Evolutionary conservation across 2,797 vertebrate species (phyloP), one percentile per base, ranked within the genome.

Genomic region (Sebastes hubbsi): DNA sequence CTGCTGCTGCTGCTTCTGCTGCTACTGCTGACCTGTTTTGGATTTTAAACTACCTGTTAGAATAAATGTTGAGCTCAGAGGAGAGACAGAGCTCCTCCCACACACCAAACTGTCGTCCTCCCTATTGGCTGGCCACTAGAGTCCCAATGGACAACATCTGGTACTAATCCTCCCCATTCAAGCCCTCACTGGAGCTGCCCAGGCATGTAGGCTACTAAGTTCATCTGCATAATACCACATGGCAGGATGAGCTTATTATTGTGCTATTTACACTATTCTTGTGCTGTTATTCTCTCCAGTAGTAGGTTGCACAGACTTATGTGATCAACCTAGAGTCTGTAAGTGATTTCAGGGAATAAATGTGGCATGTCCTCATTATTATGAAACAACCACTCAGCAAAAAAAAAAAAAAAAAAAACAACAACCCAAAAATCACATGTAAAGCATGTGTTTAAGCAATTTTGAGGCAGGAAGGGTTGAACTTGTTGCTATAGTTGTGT

Each of bases 71-170:
- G 79, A 75, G 84, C 34, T 25, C 36, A 55, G 42, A 72, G 73
- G 27, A 78, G 58, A 77, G 12, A n/a, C 25, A 11, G 11, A 38
- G 86, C 90, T 78, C 93, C 93, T 65, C 93, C 93, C 90, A 74
- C 70, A 46, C 18, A 52, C 24, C 78, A 82, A 90, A 88, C 42
- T 80, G 63, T 4, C 85, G 38, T 54, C 78, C 79, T 85, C 65
- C 81, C 60, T 10, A 92, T 91, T 94, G 91, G 91, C 82, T 89
- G 82, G 4, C 34, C 72, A 3, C 64, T 22, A 42, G 72, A 59
- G 62, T 82, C 68, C 82, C 85, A 84, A 10, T 71, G 36, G 92
- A 93, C 93, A 93, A 93, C 93, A 93, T 94, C 93, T 94, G 93
- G 85, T 85, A 36, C 29, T 85, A 89, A 92, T 91, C 91, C 76